Conservation (phyloP, 1,140 invertebrate genomes). For the Lamellibrachia luymesi region DNA sequence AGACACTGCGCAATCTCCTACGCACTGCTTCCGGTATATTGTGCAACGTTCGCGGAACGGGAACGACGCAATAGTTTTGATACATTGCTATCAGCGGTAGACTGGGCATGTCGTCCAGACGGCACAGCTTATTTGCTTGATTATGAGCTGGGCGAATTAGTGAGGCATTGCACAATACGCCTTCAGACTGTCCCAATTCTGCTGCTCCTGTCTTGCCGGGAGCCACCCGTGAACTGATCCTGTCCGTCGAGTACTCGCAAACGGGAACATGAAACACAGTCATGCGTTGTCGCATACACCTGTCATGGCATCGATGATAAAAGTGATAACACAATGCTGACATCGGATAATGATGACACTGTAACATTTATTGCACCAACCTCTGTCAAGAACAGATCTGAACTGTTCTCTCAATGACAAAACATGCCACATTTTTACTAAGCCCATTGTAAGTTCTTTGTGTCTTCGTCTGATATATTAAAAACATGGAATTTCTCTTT, state of each 20-base stretch:
- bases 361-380: no score
- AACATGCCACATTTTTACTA: no score
- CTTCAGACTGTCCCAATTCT: neutral
- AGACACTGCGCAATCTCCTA: neutral
- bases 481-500: no score
- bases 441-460: no score
- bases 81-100: neutral
- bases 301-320: neutral
- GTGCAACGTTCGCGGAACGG: neutral
- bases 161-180: neutral
- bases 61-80: neutral
- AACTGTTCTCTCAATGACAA: no score
- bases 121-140: neutral
- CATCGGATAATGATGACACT: no score
- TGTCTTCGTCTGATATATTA: no score
- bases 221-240: neutral
- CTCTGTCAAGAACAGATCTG: no score
- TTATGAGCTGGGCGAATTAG: neutral
- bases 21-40: neutral
- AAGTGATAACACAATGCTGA: neutral
- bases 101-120: neutral
- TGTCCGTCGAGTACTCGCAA: neutral
- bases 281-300: neutral
- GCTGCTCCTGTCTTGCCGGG: neutral
- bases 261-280: neutral